Evolutionary conservation across 2,888 invertebrate genomes (phyloP).

Genomic region (Trichogramma evanescens): DNA sequence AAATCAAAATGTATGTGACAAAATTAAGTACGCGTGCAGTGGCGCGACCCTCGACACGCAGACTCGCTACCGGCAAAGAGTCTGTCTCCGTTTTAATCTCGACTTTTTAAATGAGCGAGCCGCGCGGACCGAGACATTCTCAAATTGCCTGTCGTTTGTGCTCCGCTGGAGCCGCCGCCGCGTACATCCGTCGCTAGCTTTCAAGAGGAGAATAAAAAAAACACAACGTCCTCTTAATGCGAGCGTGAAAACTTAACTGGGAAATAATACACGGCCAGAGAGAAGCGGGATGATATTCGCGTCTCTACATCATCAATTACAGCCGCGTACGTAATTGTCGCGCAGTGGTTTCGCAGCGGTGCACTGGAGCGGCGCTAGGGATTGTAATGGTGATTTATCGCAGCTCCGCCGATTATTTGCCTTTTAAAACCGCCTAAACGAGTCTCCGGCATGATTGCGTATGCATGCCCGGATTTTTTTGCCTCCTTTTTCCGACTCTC

Average conservation of each 20-base stretch:
- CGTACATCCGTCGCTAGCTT: not conserved
- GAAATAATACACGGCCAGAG: slow-evolving; percentile 35
- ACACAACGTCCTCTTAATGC: too few relatives aligned
- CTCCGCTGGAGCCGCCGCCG: slow-evolving; percentile 4
- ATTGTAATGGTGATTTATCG: too few relatives aligned
- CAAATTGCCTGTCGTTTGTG: slow-evolving; percentile 44
- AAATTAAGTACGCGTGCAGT: too few relatives aligned
- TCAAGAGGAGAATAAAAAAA: too few relatives aligned
- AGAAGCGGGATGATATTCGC: slow-evolving; percentile 19
- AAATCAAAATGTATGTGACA: too few relatives aligned
- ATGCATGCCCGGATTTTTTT: too few relatives aligned
- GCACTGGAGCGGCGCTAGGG: too few relatives aligned
- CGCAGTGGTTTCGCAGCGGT: slow-evolving; percentile 11
- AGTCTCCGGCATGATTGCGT: too few relatives aligned
- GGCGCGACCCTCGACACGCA: too few relatives aligned
- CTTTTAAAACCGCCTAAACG: too few relatives aligned
- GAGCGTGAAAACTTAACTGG: slow-evolving; percentile 26
- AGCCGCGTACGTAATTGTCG: slow-evolving; percentile 12
- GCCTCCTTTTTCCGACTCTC: too few relatives aligned
- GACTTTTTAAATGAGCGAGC: slow-evolving; percentile 39
- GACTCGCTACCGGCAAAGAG: too few relatives aligned
- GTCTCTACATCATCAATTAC: slow-evolving; percentile 33
- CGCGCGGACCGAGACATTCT: slow-evolving; percentile 23
- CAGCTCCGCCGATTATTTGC: not conserved
- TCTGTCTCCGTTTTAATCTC: slow-evolving; percentile 36